phyloP scores from a whole-genome alignment of 2,888 invertebrate species.

The Schrankia costaestrigalis region DNA sequence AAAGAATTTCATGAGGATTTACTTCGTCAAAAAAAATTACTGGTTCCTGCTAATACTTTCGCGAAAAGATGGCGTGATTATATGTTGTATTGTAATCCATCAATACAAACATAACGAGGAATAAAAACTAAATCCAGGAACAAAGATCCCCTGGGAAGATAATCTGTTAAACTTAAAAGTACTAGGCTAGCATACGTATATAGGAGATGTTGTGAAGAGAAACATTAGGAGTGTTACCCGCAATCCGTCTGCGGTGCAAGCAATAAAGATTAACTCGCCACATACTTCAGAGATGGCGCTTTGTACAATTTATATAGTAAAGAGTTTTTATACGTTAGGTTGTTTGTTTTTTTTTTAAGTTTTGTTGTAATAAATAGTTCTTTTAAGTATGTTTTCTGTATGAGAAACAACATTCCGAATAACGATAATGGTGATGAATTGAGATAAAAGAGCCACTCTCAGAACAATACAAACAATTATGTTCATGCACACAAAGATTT shows the following conservation, averaged over 20 bases:
- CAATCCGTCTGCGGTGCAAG: constrained; percentile 46
- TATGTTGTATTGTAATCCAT: too few relatives aligned
- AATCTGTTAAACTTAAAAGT: constrained; percentile 29
- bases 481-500: too few relatives aligned
- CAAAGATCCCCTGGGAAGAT: constrained; percentile 4
- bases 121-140: too few relatives aligned
- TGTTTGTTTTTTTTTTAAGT: not conserved
- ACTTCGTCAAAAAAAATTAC: too few relatives aligned
- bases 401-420: too few relatives aligned
- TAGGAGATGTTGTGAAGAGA: constrained; percentile 29
- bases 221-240: constrained; percentile 26
- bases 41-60: too few relatives aligned
- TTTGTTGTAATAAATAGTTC: not conserved
- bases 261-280: constrained; percentile 46
- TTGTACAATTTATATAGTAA: constrained; percentile 15
- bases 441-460: too few relatives aligned
- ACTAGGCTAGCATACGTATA: constrained; percentile 37
- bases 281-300: constrained; percentile 26
- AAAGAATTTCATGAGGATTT: too few relatives aligned
- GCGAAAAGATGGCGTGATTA: too few relatives aligned
- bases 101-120: too few relatives aligned
- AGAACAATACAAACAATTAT: too few relatives aligned
- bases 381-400: not conserved
- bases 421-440: too few relatives aligned
- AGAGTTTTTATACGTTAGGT: not conserved